Evolutionary conservation across 1,140 invertebrate species (phyloP), one percentile per base, ranked within the genome.

Genomic region (Tetramorium alpestre): DNA sequence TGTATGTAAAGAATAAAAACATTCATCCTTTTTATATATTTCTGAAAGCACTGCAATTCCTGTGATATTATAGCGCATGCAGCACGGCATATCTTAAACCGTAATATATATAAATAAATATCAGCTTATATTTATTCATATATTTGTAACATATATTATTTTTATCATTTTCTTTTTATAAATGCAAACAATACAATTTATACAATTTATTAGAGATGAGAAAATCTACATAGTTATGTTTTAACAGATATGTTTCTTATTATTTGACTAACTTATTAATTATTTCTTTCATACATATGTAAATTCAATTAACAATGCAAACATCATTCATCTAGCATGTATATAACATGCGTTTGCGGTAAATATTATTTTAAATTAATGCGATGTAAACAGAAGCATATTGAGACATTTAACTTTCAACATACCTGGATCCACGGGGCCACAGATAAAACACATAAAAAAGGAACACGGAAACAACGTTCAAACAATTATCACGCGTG

Each of bases 381-480:
- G 10, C n/a, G 8, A 49, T 65, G 67, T 6, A 65, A 22, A 47
- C 6, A 2, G 22, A 49, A 58, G 38, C 18, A 16, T n/a, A 56
- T 10, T 58, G 51, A 82, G 38, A 60, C 80, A 80, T 82, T 7
- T 90, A 87, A 89, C 87, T 89, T 90, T 90, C 77, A 89, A 94
- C 94, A 89, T 94, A 94, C 94, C 94, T 94, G 92, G 65, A 72
- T 93, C 92, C 92, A 89, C 76, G 90, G 81, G 84, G 91, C 87
- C 88, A 93, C 89, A 94, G 85, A 94, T 91, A 94, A 90, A 92
- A 94, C 87, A 93, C 81, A 91, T 72, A 91, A 28, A 94, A 62
- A 93, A 84, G 87, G 91, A 89, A 93, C 65, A 91, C 91, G 78
- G 78, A 91, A 90, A 93, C 62, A 89, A 92, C 56, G 76, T 91